Evolutionary conservation across 2,113 vertebrate species (phyloP), one percentile per base, ranked within the genome.

Genomic region (Galemys pyrenaicus): DNA sequence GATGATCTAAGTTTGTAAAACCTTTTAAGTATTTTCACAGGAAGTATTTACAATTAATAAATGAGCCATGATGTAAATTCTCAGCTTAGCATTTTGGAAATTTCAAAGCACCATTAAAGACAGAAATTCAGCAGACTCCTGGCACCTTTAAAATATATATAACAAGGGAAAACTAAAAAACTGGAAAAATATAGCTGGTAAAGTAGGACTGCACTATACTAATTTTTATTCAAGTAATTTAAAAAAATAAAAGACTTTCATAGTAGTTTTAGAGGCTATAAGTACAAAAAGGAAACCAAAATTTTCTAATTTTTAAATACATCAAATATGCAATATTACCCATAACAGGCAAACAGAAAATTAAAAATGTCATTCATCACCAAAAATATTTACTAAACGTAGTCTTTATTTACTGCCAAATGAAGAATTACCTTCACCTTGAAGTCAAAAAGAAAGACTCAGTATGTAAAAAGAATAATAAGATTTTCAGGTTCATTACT

Each of bases 11-110:
- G 46, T 74, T 86, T 89, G 60, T 39, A 68, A 89, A 90, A 15
- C 39, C 32, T 89, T 58, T 87, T 41, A 90, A 74, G 26, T 84
- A 86, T 78, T 94, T 82, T 64, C 51, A 80, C 32, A 90, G 37
- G 51, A 91, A 62, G 41, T 91, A 73, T 84, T 84, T 86, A 73
- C 16, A 91, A 85, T 92, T 68, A 81, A 83, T 88, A 82, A 95
- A 73, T 73, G 49, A 96, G 41, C 16, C 49, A 89, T 44, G 22
- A 86, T 73, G 28, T 88, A 94, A 85, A 62, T 39, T 62, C 30
- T 65, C 75, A 39, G 44, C 19, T 88, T 58, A 83, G 17, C 78
- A 87, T 90, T 92, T 88, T 41, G 79, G 78, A 73, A 91, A 83
- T 51, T 89, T 92, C 37, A 46, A 49, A 79, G 62, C 67, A 58